Percentiles rank a stretch among this genome's conserved stretches.
Conservation (phyloP, 2,888 invertebrate species). For the Loripinus fragilis region DNA sequence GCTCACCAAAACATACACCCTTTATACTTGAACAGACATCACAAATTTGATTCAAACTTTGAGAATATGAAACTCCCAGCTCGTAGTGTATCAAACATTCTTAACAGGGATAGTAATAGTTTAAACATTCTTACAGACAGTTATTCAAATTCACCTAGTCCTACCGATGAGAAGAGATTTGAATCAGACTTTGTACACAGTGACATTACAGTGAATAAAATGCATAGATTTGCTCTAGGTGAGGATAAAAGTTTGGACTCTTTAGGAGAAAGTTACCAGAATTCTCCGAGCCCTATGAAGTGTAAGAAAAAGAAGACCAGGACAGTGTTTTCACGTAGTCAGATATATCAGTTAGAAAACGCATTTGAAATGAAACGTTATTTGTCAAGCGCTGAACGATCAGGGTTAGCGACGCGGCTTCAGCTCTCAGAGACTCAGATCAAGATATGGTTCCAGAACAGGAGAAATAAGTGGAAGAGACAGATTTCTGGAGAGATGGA, state of each 20-base stretch:
- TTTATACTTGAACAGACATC: neutral
- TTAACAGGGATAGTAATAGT: neutral
- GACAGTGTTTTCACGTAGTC: conserved; percentile 59
- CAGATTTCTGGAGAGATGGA: conserved; percentile 63
- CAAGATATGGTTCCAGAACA: conserved; percentile 66
- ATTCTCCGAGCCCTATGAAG: conserved; percentile 57
- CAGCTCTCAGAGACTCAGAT: conserved; percentile 59
- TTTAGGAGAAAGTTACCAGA: conserved; percentile 52
- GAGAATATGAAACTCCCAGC: neutral
- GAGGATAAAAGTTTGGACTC: conserved; percentile 59
- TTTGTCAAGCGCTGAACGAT: conserved; percentile 52
- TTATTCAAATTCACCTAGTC: neutral
- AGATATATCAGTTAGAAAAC: conserved; percentile 57
- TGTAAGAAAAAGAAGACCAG: conserved; percentile 57
- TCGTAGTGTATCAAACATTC: neutral
- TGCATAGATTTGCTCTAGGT: neutral
- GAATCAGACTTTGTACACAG: neutral
- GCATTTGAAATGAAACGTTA: conserved; percentile 60
- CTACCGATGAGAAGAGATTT: neutral
- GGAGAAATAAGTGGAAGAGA: conserved; percentile 65
- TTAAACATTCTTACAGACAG: neutral
- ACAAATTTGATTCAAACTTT: neutral
- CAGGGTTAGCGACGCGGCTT: conserved; percentile 46
- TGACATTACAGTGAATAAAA: neutral
- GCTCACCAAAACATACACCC: neutral